Conservation (phyloP, 2,888 invertebrate species). For the Seladonia tumulorum region DNA sequence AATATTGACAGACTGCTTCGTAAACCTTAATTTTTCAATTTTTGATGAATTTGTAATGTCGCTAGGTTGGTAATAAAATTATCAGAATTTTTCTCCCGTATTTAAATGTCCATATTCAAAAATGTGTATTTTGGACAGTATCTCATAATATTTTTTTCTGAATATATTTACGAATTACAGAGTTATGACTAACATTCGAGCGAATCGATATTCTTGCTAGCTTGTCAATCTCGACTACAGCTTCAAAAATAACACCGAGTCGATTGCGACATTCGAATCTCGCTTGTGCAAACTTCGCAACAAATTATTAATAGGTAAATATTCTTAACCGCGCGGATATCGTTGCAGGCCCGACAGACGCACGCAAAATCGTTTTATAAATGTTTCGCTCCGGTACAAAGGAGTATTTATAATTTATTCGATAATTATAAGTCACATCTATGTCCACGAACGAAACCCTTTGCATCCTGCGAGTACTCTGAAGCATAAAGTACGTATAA, state of each 20-base stretch:
- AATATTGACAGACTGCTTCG: no score
- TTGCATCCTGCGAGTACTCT: neutral
- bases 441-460: neutral
- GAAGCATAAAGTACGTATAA: neutral
- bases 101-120: no score
- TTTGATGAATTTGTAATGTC: no score
- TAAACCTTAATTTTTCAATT: no score
- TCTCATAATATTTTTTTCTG: no score
- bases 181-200: no score
- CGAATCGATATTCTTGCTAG: no score
- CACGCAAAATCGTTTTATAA: neutral
- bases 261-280: neutral
- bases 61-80: no score
- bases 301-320: neutral
- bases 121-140: no score
- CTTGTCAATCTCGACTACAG: no score
- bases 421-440: conserved; percentile 1
- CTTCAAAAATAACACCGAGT: neutral
- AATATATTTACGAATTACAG: no score
- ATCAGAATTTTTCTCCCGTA: no score
- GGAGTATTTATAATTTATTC: neutral
- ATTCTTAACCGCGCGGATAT: neutral
- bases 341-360: neutral
- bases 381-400: neutral
- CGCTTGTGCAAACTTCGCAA: neutral